Evolutionary conservation across 2,113 vertebrate species (phyloP).

Genomic region (Tetraodon nigroviridis): DNA sequence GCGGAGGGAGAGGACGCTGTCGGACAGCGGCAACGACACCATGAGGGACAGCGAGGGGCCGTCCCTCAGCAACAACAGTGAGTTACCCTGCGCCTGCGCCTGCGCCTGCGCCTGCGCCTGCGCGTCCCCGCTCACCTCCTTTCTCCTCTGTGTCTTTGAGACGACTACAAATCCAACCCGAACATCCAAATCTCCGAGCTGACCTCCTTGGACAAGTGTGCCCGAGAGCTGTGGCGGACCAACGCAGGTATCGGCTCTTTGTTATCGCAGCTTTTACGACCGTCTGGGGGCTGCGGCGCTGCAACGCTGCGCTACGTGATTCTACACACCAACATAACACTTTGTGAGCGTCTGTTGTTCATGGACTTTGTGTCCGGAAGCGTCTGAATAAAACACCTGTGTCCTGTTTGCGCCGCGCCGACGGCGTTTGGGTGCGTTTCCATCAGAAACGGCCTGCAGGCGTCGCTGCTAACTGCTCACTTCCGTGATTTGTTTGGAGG

Average conservation of each 20-base stretch:
- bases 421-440: slow-evolving; percentile 5
- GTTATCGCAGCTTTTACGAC: no score
- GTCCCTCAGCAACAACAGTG: slow-evolving; percentile 85
- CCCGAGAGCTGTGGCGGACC: slow-evolving; percentile 85
- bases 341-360: neutral
- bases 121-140: neutral
- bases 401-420: neutral
- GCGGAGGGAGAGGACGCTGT: slow-evolving; percentile 61
- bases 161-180: slow-evolving; percentile 73
- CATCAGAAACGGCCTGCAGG: neutral
- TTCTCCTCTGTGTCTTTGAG: slow-evolving; percentile 28
- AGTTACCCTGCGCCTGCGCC: no score
- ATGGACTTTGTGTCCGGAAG: neutral
- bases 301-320: no score
- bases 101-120: no score
- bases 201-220: slow-evolving; percentile 82
- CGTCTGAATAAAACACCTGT: neutral
- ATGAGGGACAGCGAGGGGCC: slow-evolving; percentile 82
- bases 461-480: neutral
- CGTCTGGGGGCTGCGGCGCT: no score
- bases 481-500: neutral
- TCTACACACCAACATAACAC: no score
- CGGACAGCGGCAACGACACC: slow-evolving; percentile 88
- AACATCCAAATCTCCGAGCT: slow-evolving; percentile 90
- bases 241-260: slow-evolving; percentile 75